Base-by-base conservation (phyloP, 2,888 invertebrate genomes). In the Scaptomyza reducta region DNA sequence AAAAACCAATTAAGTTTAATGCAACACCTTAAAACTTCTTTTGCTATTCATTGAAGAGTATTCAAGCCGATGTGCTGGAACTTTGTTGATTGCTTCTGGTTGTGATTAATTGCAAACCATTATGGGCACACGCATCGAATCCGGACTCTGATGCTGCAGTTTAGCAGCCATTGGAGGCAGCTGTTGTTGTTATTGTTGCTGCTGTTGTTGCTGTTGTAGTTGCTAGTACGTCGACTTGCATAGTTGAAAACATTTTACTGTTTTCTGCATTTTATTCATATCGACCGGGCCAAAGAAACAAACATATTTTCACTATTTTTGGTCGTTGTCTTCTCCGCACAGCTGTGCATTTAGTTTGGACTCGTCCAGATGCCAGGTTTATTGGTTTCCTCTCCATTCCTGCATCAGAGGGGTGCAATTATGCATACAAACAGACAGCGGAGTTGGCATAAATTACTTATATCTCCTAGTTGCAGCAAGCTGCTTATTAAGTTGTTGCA, bases 171-270 rank as follows among this genome's bases (percentile, higher is more conserved):
- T 54, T 61, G 71, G 55, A 71, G 53, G 60, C 61, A 59, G 54
- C 10, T 53, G 50, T 16, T 63, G 63, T 46, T 60, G 53, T 46
- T 56, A 27, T 25, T 66, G 44, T 40, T 64, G 44, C 18, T 69
- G 47, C n/a, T 56, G 35, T 25, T 66, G 44, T 35, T 64, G 47
- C 18, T 69, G 65, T 29, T 29, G 46, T 10, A 45, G 45, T 14
- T 45, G 47, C n/a, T 49, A 42, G 41, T 45, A 42, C 59, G 45
- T 57, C 61, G 46, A 45, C 47, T 64, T 29, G 75, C 77, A 75
- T 75, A 68, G 75, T 66, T 87, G 86, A 87, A 87, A 87, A 82
- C 87, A 81, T 87, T 86, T 86, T 77, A 68, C 87, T 88, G 89
- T 79, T 80, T 76, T 81, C 78, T 61, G 77, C 82, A 77, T 84